Evolutionary conservation across 2,888 invertebrate species (phyloP).

Genomic region (Piscicola geometra): DNA sequence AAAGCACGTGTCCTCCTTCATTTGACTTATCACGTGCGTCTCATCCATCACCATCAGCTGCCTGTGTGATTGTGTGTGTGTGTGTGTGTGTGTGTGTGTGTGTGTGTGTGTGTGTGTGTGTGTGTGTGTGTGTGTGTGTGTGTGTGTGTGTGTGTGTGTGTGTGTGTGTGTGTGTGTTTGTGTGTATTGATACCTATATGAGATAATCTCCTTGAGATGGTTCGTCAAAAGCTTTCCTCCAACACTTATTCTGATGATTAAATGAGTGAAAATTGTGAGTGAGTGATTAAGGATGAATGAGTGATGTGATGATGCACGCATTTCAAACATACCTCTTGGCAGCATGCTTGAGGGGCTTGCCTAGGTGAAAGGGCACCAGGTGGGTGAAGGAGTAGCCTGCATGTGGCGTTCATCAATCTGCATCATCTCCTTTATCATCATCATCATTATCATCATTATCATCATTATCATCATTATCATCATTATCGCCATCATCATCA

Average conservation of each 20-base stretch:
- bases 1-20: constrained; percentile 93
- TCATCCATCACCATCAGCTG: constrained; percentile 98
- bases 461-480: too few species aligned
- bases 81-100: too few species aligned
- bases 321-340: constrained; percentile 53
- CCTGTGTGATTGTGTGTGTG: constrained; percentile 52
- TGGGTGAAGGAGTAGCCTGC: constrained; percentile 93
- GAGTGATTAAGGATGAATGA: background rate
- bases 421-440: too few species aligned
- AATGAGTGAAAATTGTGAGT: constrained; percentile 36
- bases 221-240: constrained; percentile 96
- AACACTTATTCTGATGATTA: constrained; percentile 83
- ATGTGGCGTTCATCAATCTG: too few species aligned
- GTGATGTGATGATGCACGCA: too few species aligned
- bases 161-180: too few species aligned
- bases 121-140: too few species aligned
- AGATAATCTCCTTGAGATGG: constrained; percentile 92
- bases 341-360: constrained; percentile 66
- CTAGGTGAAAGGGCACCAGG: constrained; percentile 72
- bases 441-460: too few species aligned
- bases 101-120: too few species aligned
- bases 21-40: constrained; percentile 94
- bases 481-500: too few species aligned
- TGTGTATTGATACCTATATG: constrained; percentile 79
- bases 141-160: background rate